phyloP scores from a whole-genome alignment of 1,140 invertebrate species.

The Mizuhopecten yessoensis region DNA sequence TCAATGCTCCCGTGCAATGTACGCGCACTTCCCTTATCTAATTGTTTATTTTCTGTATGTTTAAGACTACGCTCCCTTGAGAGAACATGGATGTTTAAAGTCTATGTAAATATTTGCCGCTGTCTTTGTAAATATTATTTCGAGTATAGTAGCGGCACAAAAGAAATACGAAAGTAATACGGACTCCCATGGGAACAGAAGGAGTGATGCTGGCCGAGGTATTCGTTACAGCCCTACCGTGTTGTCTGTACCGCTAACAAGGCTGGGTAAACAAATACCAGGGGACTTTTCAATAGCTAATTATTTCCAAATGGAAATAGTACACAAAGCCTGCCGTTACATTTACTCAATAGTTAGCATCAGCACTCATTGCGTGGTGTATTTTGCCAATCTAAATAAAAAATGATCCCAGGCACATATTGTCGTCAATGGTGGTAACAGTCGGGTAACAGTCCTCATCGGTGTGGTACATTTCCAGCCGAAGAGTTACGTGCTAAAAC shows the following conservation, averaged over 20 bases:
- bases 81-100: constrained; percentile 38
- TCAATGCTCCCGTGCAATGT: neutral
- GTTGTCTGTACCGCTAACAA: neutral
- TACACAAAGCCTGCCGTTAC: neutral
- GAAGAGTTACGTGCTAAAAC: too few relatives aligned
- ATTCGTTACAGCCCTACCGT: neutral
- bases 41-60: constrained; percentile 17
- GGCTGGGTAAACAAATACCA: neutral
- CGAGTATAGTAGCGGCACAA: constrained; percentile 15
- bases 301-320: constrained; percentile 18
- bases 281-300: constrained; percentile 38
- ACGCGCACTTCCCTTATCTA: constrained; percentile 24
- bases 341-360: neutral
- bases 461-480: too few relatives aligned
- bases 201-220: neutral
- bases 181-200: constrained; percentile 31
- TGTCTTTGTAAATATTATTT: constrained; percentile 10
- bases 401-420: neutral
- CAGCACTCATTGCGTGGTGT: neutral
- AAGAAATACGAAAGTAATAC: constrained; percentile 32
- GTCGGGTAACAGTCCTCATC: neutral
- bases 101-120: constrained; percentile 28
- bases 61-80: constrained; percentile 14
- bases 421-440: neutral
- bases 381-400: constrained; percentile 2